A percentile compares a stretch with the other conserved stretches of the same genome.
Conservation (phyloP, 1,140 invertebrate species). For the Lordiphosa collinella region DNA sequence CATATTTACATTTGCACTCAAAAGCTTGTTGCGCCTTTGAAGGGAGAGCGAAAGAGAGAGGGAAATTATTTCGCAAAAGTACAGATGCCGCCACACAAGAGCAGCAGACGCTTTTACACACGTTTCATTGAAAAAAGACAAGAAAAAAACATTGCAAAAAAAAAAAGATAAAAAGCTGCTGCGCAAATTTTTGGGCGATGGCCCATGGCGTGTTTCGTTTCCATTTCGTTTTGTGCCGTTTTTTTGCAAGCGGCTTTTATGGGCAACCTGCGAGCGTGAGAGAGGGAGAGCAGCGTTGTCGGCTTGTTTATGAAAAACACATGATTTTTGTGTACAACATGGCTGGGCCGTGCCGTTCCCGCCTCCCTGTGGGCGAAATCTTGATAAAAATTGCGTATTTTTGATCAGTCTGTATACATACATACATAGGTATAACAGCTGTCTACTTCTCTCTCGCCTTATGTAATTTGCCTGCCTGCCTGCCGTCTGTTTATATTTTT, state of each 20-base stretch:
- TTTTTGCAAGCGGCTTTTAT: constrained; percentile 63
- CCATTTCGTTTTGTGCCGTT: constrained; percentile 43
- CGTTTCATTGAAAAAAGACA: constrained; percentile 68
- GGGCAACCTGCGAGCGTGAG: constrained; percentile 56
- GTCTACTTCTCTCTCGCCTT: constrained; percentile 8
- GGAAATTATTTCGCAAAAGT: constrained; percentile 55
- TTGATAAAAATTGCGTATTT: not conserved
- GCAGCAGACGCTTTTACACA: constrained; percentile 54
- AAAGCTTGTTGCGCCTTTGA: constrained; percentile 64
- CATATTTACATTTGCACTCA: constrained; percentile 58
- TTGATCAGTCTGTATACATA: too few relatives aligned
- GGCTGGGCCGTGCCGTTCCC: not conserved
- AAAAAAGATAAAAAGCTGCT: constrained; percentile 64
- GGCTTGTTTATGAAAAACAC: constrained; percentile 64
- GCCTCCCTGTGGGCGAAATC: not conserved
- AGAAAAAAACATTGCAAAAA: constrained; percentile 28
- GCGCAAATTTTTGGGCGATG: constrained; percentile 77
- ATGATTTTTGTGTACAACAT: constrained; percentile 60
- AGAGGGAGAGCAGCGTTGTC: constrained; percentile 3
- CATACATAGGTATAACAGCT: too few relatives aligned
- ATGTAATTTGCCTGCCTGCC: constrained; percentile 15
- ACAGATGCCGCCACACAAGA: constrained; percentile 68
- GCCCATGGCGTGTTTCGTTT: constrained; percentile 16
- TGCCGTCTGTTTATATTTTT: constrained; percentile 39
- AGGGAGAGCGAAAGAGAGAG: constrained; percentile 15